Evolutionary conservation across 1,140 invertebrate genomes (phyloP), one percentile per base, ranked within the genome.

Genomic region (Drosophila micromelanica): DNA sequence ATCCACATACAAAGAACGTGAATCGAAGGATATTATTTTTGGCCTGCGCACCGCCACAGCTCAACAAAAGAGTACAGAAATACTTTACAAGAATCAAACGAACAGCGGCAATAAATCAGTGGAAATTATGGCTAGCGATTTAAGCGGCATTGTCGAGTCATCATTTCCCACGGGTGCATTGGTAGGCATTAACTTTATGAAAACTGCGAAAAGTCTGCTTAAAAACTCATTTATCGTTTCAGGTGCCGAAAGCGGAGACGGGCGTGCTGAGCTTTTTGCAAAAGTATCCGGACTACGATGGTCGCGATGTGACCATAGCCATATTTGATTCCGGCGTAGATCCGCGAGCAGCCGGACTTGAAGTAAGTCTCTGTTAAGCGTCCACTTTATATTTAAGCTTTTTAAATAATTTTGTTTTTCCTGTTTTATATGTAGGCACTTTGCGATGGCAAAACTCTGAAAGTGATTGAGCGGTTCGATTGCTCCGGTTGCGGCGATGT

Each of bases 311-410:
- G 35, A 93, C 96, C 75, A 98, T 99, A 91, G 99, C 98, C 42
- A 97, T 99, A 91, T 96, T 99, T 69, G 99, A 99, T 93, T 98
- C 98, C 32, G 99, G 99, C 13, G 96, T 99, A 62, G 99, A 99
- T 94, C 98, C 98, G 38, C 97, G 97, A 46, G 97, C 98, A 12
- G 94, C 96, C 63, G 98, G 98, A 64, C 94, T 99, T 78, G 95
- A 98, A 95, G 98, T 99, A 94, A 93, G 91, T 90, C 57, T 48
- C 63, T 68, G 52, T 9, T 61, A 73, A 57, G 35, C 9, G 1
- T 35, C 8, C 3, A 32, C 30, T 7, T 32, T 6, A 32, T 23
- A 40, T 27, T 8, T 12, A 37, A 49, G 78, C 55, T 17, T 42
- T 35, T 45, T 11, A 56, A 15, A 2, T 3, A 23, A 23, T 23